Evolutionary conservation across 92 coral and sea anemone species (phyloP), one percentile per base, ranked within the genome.

Genomic region (Chrysogorgia sp.): DNA sequence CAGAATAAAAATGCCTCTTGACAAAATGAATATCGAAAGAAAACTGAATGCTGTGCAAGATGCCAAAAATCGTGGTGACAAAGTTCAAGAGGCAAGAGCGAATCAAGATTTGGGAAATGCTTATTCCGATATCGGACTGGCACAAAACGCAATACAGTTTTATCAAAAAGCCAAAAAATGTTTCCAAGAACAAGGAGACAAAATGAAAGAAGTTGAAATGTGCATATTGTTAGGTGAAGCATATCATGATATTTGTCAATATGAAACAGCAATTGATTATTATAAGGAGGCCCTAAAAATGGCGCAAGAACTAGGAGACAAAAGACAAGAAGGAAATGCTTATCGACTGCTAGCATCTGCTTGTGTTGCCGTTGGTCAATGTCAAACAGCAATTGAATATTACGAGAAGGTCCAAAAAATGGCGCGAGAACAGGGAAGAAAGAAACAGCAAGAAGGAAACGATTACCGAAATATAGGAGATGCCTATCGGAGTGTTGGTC

Each of bases 351-450:
- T 61, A 14, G 67, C 40, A 30, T 1, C 3, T 30, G 40, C 34
- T 26, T 30, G 30, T 61, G 37, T 1, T 17, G 12, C 19, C 22
- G 21, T 17, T 14, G 40, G 40, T 9, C 37, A 63, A 15, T 12
- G 19, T 48, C 75, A 81, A 40, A 81, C 59, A 57, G 76, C 86
- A 21, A 34, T 74, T 65, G 82, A 74, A 35, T 56, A 63, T 29
- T 64, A 20, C 34, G 82, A 85, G 45, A 72, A 81, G 32, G 77
- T 76, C 61, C 67, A 74, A 29, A 37, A 25, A 22, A 67, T 74
- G 22, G 67, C 61, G 10, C 48, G 29, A 15, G 75, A 86, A 74
- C 28, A 7, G 8, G 83, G 68, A 22, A 61, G 81, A 45, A 55
- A 20, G 34, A 25, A 40, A 17, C 14, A 20, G 43, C 53, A 47